Evolutionary conservation across 2,797 vertebrate species (phyloP), one percentile per base, ranked within the genome.

Genomic region (Petrocephalus sullivani): DNA sequence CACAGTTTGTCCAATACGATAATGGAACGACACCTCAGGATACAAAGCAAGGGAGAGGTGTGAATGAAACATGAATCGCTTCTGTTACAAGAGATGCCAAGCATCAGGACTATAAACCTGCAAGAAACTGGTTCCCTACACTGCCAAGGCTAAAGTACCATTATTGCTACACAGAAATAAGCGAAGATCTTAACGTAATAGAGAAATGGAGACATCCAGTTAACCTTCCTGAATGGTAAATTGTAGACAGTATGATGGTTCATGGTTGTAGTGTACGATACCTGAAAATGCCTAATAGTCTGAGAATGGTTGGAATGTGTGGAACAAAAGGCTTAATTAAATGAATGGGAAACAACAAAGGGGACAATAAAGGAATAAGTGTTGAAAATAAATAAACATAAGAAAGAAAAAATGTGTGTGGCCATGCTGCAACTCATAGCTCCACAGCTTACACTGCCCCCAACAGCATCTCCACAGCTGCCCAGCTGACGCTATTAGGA

Each of bases 1-100:
- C 75, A 81, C 75, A 81, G 75, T 49, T 81, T 81, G 75, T 81
- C 75, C 75, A 81, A 21, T 81, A 81, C 7, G 41, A 81, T 81
- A 81, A 81, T 81, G 75, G 75, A 81, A 49, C 10, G 41, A 81
- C 75, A n/a, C 75, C 41, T 81, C 75, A 49, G 49, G 9, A 81
- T 4, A 81, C 75, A 81, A 49, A 41, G 41, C 33, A 78, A 19
- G 71, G 33, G 41, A 78, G 37, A 49, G 1, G 75, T 49, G 75
- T 49, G 75, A 81, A 49, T 8, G 41, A 81, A 81, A 49, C 75
- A 81, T 4, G 16, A 81, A 49, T 81, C 3, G 19, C 37, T 37
- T 49, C 75, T 81, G 37, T 46, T 78, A 78, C 16, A 7, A 78
- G 75, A 78, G 16, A 78, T 14, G n/a, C 37, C 28, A 71, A 41